These are phyloP conservation scores for Fabriciana adippe DNA, from an alignment of 2,888 invertebrate species.

Conservation along the genomic window DNA sequence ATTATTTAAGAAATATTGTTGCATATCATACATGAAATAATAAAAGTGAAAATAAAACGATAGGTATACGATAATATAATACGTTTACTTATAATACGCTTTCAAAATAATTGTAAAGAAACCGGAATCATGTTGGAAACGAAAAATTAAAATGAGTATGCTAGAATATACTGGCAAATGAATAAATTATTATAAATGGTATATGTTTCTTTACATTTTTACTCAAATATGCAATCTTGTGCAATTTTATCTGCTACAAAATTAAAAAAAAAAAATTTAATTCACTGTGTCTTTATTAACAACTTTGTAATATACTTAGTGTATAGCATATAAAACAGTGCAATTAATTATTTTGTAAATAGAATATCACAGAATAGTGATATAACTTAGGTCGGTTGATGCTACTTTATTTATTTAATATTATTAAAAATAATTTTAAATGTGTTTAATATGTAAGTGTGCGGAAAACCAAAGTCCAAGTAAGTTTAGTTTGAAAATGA, in stretches of 20 bases:
- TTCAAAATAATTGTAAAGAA: conserved; percentile 1
- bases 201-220: conserved; percentile 2
- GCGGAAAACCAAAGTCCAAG: no score
- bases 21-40: no score
- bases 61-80: neutral
- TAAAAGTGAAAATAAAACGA: neutral
- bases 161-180: conserved; percentile 3
- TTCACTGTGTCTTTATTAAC: no score
- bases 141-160: conserved; percentile 6
- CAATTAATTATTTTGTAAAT: no score
- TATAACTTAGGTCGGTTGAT: no score
- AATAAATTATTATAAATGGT: conserved; percentile 8
- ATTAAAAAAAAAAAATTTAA: neutral
- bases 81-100: neutral
- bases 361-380: no score
- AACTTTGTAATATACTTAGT: neutral
- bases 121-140: conserved; percentile 1
- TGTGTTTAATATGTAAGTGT: no score
- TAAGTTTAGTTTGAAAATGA: no score
- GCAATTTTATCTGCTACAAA: neutral
- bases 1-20: neutral
- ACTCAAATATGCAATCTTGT: conserved; percentile 1
- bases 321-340: neutral
- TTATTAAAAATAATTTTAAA: no score
- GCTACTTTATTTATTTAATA: no score